Conservation (phyloP, 1,140 invertebrate genomes). For the Aphelenchoides fujianensis region DNA sequence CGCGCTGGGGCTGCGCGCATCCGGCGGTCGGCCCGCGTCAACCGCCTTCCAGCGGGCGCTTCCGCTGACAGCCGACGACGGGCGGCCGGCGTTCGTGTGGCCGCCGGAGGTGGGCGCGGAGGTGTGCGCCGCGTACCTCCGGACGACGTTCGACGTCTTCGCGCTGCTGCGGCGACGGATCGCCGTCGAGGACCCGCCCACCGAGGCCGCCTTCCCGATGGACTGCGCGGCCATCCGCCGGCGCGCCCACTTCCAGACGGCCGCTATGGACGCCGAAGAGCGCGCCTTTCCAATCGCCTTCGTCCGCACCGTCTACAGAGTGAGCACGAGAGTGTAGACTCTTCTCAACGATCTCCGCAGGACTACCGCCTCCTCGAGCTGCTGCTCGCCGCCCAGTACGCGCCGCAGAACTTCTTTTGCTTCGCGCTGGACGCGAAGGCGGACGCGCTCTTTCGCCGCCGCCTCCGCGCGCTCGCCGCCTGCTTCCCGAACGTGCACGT, state of each 20-base stretch:
- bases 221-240: constrained; percentile 32
- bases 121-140: too few species aligned
- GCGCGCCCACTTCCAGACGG: constrained; percentile 29
- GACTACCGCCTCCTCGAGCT: constrained; percentile 41
- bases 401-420: constrained; percentile 48
- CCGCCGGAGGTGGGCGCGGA: too few species aligned
- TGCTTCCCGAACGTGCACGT: constrained; percentile 45
- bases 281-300: constrained; percentile 44
- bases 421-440: constrained; percentile 42
- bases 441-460: constrained; percentile 18
- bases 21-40: too few species aligned
- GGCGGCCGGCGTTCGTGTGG: too few species aligned
- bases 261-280: constrained; percentile 24
- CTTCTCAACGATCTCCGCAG: constrained; percentile 12
- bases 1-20: too few species aligned
- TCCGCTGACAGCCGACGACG: too few species aligned
- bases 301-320: constrained; percentile 43
- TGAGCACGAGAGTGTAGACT: constrained; percentile 9
- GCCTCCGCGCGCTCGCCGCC: constrained; percentile 28
- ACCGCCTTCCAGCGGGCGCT: too few species aligned
- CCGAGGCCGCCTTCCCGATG: constrained; percentile 28
- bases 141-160: too few species aligned
- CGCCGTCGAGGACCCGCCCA: background rate
- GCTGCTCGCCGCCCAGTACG: constrained; percentile 44
- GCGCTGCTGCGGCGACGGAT: too few species aligned